Evolutionary conservation across 2,113 vertebrate species (phyloP), one percentile per base, ranked within the genome.

Genomic region (Motacilla alba): DNA sequence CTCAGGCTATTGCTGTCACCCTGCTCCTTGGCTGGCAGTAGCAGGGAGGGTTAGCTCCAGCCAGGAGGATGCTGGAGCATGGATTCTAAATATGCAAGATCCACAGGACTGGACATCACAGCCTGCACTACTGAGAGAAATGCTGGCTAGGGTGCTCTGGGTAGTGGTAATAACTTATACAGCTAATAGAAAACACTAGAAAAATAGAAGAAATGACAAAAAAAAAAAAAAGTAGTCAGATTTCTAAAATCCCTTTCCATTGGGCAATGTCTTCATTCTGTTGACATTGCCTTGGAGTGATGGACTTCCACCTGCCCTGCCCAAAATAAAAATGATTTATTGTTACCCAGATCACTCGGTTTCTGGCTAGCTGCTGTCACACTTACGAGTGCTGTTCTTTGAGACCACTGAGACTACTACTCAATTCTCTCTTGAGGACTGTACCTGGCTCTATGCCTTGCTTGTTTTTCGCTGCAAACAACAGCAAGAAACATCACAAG

Each of bases 1-100:
- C 83, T 35, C 27, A 53, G 93, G 97, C 78, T 67, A 49, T 24
- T 84, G 77, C 81, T 82, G 92, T 89, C 93, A 89, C 52, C 70
- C 28, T 41, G 76, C 39, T 78, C 76, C 66, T 67, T 37, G 66
- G 69, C 75, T 66, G 63, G 37, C 46, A 83, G 58, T 1, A 58
- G 63, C 53, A 56, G 55, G 44, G 37, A 93, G 41, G 52, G 24
- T 12, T 62, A 35, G 12, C 70, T 85, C 56, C 60, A 84, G 73
- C 58, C 56, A 46, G 80, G 13, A 93, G 33, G 64, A 18, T 63
- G 35, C 63, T 90, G 68, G 58, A 78, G 27, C 35, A 19, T 2
- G 3, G 39, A 81, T 49, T 13, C 50, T 46, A 9, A 56, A 9
- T 9, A 27, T 13, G 17, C 33, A 81, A 67, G 30, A 92, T 13